Evolutionary conservation across 2,113 vertebrate species (phyloP).

Genomic region (Ivindomyrus marchei): DNA sequence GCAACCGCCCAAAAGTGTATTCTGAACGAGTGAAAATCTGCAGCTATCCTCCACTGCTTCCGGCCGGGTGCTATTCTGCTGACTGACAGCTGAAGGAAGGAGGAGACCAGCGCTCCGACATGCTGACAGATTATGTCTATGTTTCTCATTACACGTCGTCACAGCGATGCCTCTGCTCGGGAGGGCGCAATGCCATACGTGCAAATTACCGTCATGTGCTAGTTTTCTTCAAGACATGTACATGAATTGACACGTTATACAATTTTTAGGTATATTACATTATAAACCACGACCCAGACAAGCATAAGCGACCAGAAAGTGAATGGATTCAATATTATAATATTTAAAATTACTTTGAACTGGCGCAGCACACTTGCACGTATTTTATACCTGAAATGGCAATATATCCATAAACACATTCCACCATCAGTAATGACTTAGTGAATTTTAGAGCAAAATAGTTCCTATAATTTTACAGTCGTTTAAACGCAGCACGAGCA

Average conservation of each 20-base stretch:
- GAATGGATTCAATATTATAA: neutral
- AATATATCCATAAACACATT: neutral
- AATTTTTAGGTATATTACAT: neutral
- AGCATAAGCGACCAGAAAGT: neutral
- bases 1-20: neutral
- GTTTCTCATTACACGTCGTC: neutral
- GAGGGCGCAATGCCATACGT: constrained; percentile 1
- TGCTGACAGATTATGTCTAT: constrained; percentile 11
- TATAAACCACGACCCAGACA: neutral
- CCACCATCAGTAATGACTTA: neutral
- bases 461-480: neutral
- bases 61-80: constrained; percentile 21
- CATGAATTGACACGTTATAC: neutral
- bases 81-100: constrained; percentile 19
- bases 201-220: neutral
- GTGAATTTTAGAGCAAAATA: neutral
- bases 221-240: neutral
- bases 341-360: neutral
- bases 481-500: neutral
- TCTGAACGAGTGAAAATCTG: constrained; percentile 10
- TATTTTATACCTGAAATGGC: neutral
- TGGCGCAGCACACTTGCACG: neutral
- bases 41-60: constrained; percentile 9
- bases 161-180: neutral
- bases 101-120: constrained; percentile 16